Base-by-base conservation (phyloP, 1,140 invertebrate species). In the Nautilus pompilius region DNA sequence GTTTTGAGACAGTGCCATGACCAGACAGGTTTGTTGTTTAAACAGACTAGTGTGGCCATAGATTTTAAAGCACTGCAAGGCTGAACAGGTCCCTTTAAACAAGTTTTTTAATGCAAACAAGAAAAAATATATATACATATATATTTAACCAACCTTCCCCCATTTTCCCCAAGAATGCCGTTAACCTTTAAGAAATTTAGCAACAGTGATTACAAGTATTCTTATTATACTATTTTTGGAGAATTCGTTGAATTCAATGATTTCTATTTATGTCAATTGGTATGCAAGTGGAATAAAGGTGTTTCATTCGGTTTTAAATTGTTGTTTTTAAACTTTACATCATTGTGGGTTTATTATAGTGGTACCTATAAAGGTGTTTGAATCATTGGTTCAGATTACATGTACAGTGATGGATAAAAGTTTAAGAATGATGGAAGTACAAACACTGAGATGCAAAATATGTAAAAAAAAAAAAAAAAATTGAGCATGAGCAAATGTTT, bases 391-490 rank as follows among this genome's bases (percentile, higher is more conserved):
- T 60, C 29, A 56, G 56, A 49, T 69, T 45, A 13, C 17, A 58
- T 20, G 62, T 75, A 72, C 26, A 72, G 66, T 22, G 60, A 34
- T 51, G 72, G 70, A 26, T 75, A 60, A 63, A 77, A 75, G 26
- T 56, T 55, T 5, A 72, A 63, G 24, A 78, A 72, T 34, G 73
- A 69, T 56, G 75, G 76, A 2, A 74, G 75, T 56, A 66, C 69
- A 68, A 78, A 62, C 54, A 78, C n/a, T n/a, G n/a, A n/a, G n/a
- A n/a, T n/a, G n/a, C n/a, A n/a, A n/a, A n/a, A n/a, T n/a, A n/a
- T n/a, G n/a, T n/a, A n/a, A n/a, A n/a, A n/a, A n/a, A n/a, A n/a
- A n/a, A n/a, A n/a, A n/a, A n/a, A n/a, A n/a, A n/a, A n/a, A n/a
- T n/a, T n/a, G n/a, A n/a, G n/a, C n/a, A n/a, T n/a, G n/a, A n/a